Conservation (phyloP, 2,797 vertebrate genomes). For the Onychomys leucogaster region DNA sequence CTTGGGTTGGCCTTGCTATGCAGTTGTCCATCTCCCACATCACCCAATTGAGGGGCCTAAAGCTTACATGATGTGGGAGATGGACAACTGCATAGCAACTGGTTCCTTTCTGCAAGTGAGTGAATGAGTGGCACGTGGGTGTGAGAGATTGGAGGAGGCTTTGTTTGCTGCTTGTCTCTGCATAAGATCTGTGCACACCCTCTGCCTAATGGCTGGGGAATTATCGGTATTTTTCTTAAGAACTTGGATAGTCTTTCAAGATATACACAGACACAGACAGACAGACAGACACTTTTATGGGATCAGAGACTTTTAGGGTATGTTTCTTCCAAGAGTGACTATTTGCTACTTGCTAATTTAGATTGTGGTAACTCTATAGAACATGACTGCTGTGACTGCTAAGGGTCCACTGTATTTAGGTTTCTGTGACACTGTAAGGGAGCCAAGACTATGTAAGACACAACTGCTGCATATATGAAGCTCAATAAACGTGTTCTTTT, state of each 20-base stretch:
- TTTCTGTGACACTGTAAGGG: too few species aligned
- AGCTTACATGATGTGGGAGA: too few species aligned
- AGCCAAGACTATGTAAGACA: neutral
- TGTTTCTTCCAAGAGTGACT: neutral
- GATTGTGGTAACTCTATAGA: neutral
- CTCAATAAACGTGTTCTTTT: neutral
- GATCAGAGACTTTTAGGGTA: neutral
- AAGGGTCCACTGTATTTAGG: neutral
- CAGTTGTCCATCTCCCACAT: neutral
- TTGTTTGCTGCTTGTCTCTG: neutral
- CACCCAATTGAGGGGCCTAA: neutral
- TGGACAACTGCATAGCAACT: too few species aligned
- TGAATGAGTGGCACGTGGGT: neutral
- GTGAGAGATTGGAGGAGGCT: neutral
- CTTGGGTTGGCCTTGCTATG: neutral
- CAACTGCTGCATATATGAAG: neutral
- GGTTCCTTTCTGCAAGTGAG: neutral
- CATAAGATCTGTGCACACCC: neutral
- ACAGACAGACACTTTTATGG: neutral
- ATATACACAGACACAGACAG: neutral
- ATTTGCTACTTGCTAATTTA: neutral
- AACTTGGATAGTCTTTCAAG: neutral
- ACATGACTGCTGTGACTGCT: neutral
- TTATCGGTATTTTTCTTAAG: neutral
- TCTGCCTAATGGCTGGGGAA: neutral